phyloP scores from a whole-genome alignment of 2,113 vertebrate genomes.

The Tragelaphus imberbis region DNA sequence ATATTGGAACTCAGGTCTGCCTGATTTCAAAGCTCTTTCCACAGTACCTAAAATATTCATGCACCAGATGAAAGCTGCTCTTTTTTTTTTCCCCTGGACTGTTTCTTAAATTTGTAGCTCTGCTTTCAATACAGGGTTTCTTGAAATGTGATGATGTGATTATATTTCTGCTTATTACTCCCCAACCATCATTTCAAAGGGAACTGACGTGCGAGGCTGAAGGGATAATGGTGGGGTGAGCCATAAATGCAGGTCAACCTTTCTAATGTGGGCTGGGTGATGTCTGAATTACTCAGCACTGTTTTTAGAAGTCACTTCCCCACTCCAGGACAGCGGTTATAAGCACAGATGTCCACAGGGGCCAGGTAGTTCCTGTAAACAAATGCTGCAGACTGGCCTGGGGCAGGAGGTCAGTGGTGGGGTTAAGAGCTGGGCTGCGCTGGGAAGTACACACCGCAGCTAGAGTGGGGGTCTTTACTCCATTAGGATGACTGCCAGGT shows the following conservation, averaged over 20 bases:
- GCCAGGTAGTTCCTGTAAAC: background rate
- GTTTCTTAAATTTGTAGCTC: slow-evolving; percentile 20
- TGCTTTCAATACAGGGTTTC: slow-evolving; percentile 16
- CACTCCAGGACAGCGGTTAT: background rate
- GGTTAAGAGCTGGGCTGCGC: background rate
- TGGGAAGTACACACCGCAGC: background rate
- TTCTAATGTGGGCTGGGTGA: background rate
- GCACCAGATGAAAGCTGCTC: slow-evolving; percentile 9
- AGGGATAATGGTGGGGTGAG: background rate
- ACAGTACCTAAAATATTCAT: slow-evolving; percentile 45
- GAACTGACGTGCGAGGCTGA: background rate
- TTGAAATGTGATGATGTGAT: slow-evolving; percentile 28
- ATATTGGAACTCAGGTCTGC: slow-evolving; percentile 12
- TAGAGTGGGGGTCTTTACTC: background rate
- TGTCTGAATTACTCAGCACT: background rate
- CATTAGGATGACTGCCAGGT: background rate
- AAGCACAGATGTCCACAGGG: background rate
- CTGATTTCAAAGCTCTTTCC: slow-evolving; percentile 31
- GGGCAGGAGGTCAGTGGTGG: background rate
- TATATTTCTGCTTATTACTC: background rate
- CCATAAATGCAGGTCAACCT: background rate
- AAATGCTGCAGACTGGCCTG: background rate
- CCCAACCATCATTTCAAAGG: background rate
- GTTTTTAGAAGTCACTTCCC: background rate
- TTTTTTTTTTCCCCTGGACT: background rate